Evolutionary conservation across 1,140 invertebrate genomes (phyloP).

Genomic region (Apis laboriosa): DNA sequence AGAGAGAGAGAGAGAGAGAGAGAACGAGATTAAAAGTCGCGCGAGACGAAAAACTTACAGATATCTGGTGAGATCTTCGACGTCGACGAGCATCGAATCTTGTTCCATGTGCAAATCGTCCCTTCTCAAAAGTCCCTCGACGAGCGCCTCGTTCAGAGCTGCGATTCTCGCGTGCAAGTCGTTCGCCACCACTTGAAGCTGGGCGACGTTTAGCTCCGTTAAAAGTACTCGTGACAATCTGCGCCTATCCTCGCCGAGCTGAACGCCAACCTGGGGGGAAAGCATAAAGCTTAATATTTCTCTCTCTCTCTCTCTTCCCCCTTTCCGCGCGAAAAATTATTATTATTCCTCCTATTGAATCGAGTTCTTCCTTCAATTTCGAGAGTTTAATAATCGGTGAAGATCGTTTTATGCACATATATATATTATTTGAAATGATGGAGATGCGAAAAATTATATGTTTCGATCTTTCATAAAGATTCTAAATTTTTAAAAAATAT

Average conservation of each 20-base stretch:
- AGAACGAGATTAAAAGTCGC: no score
- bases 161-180: constrained; percentile 96
- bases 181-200: constrained; percentile 96
- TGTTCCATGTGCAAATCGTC: constrained; percentile 98
- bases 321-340: neutral
- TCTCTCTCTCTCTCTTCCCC: neutral
- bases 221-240: constrained; percentile 91
- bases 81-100: constrained; percentile 98
- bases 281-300: neutral
- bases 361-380: neutral
- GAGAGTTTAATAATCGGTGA: no score
- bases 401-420: no score
- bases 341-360: neutral
- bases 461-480: no score
- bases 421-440: neutral
- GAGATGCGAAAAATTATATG: no score
- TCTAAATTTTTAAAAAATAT: no score
- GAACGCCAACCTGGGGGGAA: constrained; percentile 86
- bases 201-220: constrained; percentile 96
- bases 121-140: constrained; percentile 91
- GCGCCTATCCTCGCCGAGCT: constrained; percentile 89
- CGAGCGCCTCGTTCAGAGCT: constrained; percentile 93
- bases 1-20: no score
- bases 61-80: constrained; percentile 96
- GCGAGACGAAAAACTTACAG: constrained; percentile 84